Evolutionary conservation across 2,888 invertebrate species (phyloP).

Genomic region (Eupithecia subumbrata): DNA sequence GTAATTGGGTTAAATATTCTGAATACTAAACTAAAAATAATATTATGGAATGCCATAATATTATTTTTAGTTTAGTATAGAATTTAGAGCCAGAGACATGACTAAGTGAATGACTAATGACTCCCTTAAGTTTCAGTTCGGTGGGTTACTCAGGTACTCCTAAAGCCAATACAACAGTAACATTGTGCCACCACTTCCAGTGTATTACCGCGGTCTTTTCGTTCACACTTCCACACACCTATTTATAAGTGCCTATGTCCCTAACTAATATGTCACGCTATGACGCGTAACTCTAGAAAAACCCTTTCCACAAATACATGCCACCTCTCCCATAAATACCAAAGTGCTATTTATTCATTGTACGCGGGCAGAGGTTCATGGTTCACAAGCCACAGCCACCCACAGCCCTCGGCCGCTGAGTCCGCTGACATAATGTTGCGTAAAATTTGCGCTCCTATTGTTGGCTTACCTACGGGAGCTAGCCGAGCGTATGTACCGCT

Average conservation of each 20-base stretch:
- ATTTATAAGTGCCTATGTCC: background rate
- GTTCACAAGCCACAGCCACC: slow-evolving; percentile 38
- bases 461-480: slow-evolving; percentile 57
- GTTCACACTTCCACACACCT: background rate
- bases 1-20: background rate
- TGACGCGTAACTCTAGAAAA: background rate
- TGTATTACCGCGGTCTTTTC: background rate
- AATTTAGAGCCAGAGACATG: background rate
- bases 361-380: slow-evolving; percentile 33
- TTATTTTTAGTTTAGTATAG: background rate
- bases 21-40: too few species aligned
- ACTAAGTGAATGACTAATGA: too few species aligned
- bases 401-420: slow-evolving; percentile 45
- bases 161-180: background rate
- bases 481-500: slow-evolving; percentile 34
- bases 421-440: slow-evolving; percentile 74
- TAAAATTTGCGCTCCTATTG: slow-evolving; percentile 77
- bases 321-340: slow-evolving; percentile 14
- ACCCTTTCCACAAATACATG: slow-evolving; percentile 15
- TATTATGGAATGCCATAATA: too few species aligned
- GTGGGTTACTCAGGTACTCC: background rate
- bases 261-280: background rate
- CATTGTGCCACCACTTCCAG: background rate
- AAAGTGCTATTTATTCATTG: slow-evolving; percentile 24
- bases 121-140: background rate